Evolutionary conservation across 1,140 invertebrate species (phyloP).

Genomic region (Rhyacophila brunnea): DNA sequence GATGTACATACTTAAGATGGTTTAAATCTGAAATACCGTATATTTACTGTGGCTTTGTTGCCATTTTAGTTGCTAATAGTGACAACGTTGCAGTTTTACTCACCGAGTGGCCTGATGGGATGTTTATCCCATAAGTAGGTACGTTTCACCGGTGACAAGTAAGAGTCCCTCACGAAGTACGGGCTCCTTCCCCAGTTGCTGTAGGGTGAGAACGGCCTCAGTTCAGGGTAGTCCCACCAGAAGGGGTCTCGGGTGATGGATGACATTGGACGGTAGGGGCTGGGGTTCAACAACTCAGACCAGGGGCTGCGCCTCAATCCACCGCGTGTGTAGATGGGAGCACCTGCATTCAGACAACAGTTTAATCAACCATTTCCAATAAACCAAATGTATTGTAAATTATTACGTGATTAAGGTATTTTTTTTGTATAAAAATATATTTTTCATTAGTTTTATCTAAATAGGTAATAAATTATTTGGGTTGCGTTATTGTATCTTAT

Average conservation of each 20-base stretch:
- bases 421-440: no score
- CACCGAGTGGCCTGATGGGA: conserved; percentile 80
- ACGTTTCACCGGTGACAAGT: conserved; percentile 83
- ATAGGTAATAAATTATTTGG: no score
- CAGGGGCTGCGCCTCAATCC: conserved; percentile 64
- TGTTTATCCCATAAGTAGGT: conserved; percentile 86
- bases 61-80: no score
- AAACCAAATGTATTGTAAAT: no score
- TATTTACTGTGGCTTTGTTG: no score
- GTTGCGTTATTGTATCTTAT: no score
- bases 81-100: conserved; percentile 26
- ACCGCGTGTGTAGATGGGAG: conserved; percentile 66
- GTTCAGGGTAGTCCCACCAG: conserved; percentile 79
- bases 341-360: conserved; percentile 60
- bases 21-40: no score
- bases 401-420: no score
- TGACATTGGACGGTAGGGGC: conserved; percentile 70
- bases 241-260: conserved; percentile 80
- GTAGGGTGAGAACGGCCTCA: conserved; percentile 67
- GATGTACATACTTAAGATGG: no score
- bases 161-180: conserved; percentile 80
- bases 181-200: conserved; percentile 65
- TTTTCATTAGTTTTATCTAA: no score
- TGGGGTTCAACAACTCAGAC: conserved; percentile 74
- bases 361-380: no score